Percentiles rank a stretch among this genome's conserved stretches.
Evolutionary conservation across 2,113 vertebrate genomes (phyloP).

Genomic region (Sigmodon hispidus): DNA sequence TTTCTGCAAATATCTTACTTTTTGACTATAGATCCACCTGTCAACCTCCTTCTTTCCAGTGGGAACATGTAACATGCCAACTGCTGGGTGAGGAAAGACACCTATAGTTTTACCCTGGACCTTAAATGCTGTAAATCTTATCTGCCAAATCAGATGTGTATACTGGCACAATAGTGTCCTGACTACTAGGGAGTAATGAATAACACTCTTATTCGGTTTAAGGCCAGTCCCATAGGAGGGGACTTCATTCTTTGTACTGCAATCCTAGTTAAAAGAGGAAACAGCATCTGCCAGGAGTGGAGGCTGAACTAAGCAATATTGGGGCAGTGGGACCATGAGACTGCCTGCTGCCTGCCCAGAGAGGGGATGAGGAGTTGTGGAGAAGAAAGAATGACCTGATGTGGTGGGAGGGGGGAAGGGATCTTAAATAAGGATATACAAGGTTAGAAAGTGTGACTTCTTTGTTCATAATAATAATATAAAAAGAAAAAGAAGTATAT

Average conservation of each 20-base stretch:
- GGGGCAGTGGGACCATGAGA: too few species aligned
- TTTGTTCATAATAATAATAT: too few species aligned
- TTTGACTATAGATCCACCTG: not conserved
- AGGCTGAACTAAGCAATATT: too few species aligned
- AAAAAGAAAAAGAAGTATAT: too few species aligned
- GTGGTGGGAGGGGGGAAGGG: too few species aligned
- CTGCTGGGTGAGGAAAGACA: not conserved
- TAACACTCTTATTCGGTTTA: not conserved
- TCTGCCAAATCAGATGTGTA: not conserved
- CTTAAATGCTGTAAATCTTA: not conserved
- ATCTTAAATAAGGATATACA: too few species aligned
- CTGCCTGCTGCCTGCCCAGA: too few species aligned
- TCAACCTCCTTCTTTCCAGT: not conserved
- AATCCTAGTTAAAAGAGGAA: not conserved
- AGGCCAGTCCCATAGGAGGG: not conserved
- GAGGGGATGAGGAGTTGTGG: too few species aligned
- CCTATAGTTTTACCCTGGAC: too few species aligned
- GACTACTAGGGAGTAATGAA: not conserved
- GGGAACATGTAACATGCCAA: not conserved
- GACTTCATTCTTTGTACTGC: not conserved
- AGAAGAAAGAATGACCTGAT: too few species aligned
- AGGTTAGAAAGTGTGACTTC: too few species aligned
- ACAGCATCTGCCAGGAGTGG: too few species aligned
- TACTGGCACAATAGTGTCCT: not conserved
- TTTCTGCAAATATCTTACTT: not conserved